Conservation (phyloP, 1,140 invertebrate species). For the Lethrus apterus region DNA sequence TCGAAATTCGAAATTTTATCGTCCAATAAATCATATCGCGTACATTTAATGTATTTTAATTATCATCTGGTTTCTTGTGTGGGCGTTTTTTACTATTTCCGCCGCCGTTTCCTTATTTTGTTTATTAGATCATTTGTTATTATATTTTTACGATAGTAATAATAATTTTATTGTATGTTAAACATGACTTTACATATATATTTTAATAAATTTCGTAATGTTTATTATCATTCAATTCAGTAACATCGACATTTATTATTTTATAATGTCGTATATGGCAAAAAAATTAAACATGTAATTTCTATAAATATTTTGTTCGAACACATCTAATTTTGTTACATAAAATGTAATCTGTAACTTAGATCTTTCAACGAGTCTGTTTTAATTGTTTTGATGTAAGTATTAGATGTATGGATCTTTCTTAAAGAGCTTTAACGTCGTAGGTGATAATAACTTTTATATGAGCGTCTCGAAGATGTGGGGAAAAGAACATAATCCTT, state of each 20-base stretch:
- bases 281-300: too few species aligned
- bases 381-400: too few species aligned
- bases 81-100: constrained; percentile 28
- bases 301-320: too few species aligned
- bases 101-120: constrained; percentile 24
- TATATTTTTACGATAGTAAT: neutral
- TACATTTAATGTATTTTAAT: constrained; percentile 22
- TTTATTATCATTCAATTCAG: neutral
- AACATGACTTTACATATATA: neutral
- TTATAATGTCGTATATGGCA: too few species aligned
- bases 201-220: constrained; percentile 7
- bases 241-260: neutral
- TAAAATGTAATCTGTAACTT: too few species aligned
- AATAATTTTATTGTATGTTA: neutral
- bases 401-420: constrained; percentile 7
- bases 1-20: constrained; percentile 20
- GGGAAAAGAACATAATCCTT: constrained; percentile 10
- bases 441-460: constrained; percentile 15
- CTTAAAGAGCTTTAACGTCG: constrained; percentile 6
- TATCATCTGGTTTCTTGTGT: constrained; percentile 27
- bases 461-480: constrained; percentile 5
- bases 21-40: constrained; percentile 24
- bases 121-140: constrained; percentile 15
- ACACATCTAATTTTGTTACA: too few species aligned
- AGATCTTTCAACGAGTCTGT: too few species aligned